phyloP scores from a whole-genome alignment of 92 coral and sea anemone species.

The Anthopleura xanthogrammica region DNA sequence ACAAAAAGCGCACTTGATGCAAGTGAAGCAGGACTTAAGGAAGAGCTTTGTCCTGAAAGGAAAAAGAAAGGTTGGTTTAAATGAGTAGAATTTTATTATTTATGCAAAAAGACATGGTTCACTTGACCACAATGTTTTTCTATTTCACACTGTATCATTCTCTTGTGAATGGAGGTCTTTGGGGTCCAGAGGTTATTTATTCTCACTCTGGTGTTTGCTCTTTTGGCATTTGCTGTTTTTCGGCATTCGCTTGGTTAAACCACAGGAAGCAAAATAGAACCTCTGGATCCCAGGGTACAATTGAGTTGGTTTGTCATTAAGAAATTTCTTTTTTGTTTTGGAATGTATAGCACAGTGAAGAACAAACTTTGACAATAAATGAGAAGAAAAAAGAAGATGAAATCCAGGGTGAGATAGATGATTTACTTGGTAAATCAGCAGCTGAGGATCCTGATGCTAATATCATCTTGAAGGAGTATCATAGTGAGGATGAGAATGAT shows the following conservation, averaged over 20 bases:
- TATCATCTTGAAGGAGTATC: constrained; percentile 75
- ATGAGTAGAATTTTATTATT: background rate
- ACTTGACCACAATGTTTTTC: background rate
- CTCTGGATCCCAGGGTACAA: too few species aligned
- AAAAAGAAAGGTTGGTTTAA: constrained; percentile 65
- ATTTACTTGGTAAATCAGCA: constrained; percentile 53
- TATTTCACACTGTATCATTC: background rate
- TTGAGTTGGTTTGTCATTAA: too few species aligned
- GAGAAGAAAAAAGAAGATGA: constrained; percentile 54
- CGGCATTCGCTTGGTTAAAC: too few species aligned
- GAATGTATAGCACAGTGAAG: constrained; percentile 49
- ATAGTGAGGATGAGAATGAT: constrained; percentile 73
- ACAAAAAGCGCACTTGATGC: constrained; percentile 57
- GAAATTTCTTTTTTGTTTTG: background rate
- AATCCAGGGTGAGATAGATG: constrained; percentile 69
- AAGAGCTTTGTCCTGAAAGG: constrained; percentile 60
- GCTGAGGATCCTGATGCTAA: constrained; percentile 82
- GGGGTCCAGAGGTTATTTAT: too few species aligned
- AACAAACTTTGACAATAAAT: constrained; percentile 20
- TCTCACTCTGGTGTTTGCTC: too few species aligned
- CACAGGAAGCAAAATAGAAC: too few species aligned
- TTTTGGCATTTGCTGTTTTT: too few species aligned
- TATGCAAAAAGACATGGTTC: background rate
- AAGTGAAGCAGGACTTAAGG: constrained; percentile 47
- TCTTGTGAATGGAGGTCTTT: background rate